Base-by-base conservation (phyloP, 2,797 vertebrate genomes). In the Sebastes kiyomatsui region DNA sequence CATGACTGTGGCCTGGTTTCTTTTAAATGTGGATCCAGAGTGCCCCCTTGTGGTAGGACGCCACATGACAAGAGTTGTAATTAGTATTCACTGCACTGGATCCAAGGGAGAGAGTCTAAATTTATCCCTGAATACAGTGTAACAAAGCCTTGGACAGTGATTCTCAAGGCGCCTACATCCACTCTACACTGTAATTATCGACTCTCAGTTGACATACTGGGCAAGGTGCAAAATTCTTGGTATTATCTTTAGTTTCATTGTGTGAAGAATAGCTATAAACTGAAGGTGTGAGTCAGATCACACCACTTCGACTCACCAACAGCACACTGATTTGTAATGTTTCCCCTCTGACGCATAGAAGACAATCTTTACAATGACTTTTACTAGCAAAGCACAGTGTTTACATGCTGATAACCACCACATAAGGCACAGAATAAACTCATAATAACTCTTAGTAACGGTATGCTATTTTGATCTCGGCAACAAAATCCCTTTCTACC, bases 271-370 rank as follows among this genome's bases (percentile, higher is more conserved):
- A 85, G 65, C 68, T 82, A 74, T 75, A 66, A 90, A 80, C 16
- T 85, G 75, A 86, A 80, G 79, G 74, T 87, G 93, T 92, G 92
- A 86, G 75, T 74, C 38, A 18, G 70, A 72, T 91, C 87, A 69
- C 87, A 67, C 79, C 55, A 61, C 77, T 87, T 92, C 88, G 83
- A 85, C 90, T 94, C 89, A 94, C 88, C 91, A 93, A 94, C 94
- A 93, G 93, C 93, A 92, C 91, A 93, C 81, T 86, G 93, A 95
- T 94, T 91, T 91, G 90, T 94, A 93, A 89, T 28, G 38, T 62
- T 49, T 16, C 54, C 58, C 75, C 83, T 90, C 83, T 79, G 69
- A 80, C 74, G 90, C 90, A 91, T 84, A 84, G 78, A 90, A 84
- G 92, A 94, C 92, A 93, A 94, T 91, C 90, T 88, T 73, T 76